Evolutionary conservation across 2,797 vertebrate species (phyloP), one percentile per base, ranked within the genome.

Genomic region (Trachops cirrhosus): DNA sequence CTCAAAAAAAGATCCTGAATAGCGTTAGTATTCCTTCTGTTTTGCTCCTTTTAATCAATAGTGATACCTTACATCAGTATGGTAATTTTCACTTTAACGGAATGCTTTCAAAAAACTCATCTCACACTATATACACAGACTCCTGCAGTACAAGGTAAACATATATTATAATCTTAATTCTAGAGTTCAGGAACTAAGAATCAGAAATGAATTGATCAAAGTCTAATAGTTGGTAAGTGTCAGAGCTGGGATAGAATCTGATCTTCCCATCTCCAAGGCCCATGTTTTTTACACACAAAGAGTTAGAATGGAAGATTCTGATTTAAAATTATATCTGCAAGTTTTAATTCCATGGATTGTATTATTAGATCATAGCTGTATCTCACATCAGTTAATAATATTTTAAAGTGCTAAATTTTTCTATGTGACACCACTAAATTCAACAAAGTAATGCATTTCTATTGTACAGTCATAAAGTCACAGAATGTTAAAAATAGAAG

Each of bases 281-380:
- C 9, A 12, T 54, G 11, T 59, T 93, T 9, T 86, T 86, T 79
- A 37, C 32, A 88, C 37, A 93, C 4, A 93, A 70, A 29, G 26
- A 92, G 11, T 79, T 70, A 41, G 21, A 92, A 0, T 59, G 39
- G 9, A 52, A 89, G 19, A 71, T 15, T 52, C 2, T 24, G 75
- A 92, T 84, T 59, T 84, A 83, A 93, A 92, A 91, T 80, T 50
- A 29, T 41, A 54, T 59, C 10, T 93, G 18, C 88, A 93, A 57
- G 89, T 86, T 88, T 18, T 80, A 71, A 92, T 57, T 84, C 70
- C 32, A 57, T 48, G 15, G 9, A 77, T 39, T 83, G 24, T 59
- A 86, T 88, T 54, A 64, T 70, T 50, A 87, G 48, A 62, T 74
- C 41, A 86, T 44, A 70, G 12, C 48, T 94, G 15, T 16, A 44